Evolutionary conservation across 2,797 vertebrate genomes (phyloP), one percentile per base, ranked within the genome.

Genomic region (Silurus lanzhouensis): DNA sequence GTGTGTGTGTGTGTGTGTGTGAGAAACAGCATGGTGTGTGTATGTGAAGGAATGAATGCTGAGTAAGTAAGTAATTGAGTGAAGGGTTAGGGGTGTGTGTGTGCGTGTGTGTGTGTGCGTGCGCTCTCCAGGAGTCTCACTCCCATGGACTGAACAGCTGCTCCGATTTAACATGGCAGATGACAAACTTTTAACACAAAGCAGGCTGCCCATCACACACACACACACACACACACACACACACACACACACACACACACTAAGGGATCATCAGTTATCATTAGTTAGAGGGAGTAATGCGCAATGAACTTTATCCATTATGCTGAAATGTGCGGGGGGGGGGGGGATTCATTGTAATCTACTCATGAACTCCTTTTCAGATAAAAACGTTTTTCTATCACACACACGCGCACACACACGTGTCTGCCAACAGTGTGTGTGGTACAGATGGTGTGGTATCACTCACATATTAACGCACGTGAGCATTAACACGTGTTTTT

Each of bases 11-110:
- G 84, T 84, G 57, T 76, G 31, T 79, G 61, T 58, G 60, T 82
- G 81, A 27, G 55, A 48, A 76, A 85, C 72, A 80, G 80, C 64
- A 84, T 76, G 82, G 83, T 86, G 78, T 71, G 76, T 83, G 83
- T 87, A 84, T 88, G 71, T 86, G 83, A 87, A 76, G 82, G 86
- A 81, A 79, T 86, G 87, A 85, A 83, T 89, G 84, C 87, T 88
- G 86, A 86, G 82, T 82, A 83, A 82, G 85, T 89, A 78, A 71
- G 75, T 85, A 77, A 57, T 52, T 46, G 71, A 74, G 20, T 15
- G 48, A 74, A 81, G 10, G 44, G 79, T 38, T 68, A 66, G 67
- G 63, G 46, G 46, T 72, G 55, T 81, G 77, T 77, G 38, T 76
- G 52, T 31, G 8, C 31, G 20, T 27, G 20, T 58, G 19, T 31